Conservation (phyloP, 1,140 invertebrate species). For the Drosophila burlai region DNA sequence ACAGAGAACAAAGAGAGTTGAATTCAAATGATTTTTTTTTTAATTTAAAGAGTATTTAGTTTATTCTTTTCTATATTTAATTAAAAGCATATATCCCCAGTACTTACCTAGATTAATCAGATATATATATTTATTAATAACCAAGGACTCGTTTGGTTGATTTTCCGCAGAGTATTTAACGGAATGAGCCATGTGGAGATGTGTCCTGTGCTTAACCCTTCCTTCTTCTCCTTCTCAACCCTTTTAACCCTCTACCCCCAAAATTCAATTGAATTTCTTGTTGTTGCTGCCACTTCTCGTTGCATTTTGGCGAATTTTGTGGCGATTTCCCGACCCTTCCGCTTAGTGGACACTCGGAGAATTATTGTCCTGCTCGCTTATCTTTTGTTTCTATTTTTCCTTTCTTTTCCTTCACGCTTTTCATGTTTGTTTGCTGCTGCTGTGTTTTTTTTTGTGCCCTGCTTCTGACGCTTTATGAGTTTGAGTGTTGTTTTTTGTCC, state of each 20-base stretch:
- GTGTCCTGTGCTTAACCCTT: background rate
- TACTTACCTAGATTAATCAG: background rate
- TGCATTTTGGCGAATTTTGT: constrained; percentile 29
- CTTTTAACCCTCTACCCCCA: background rate
- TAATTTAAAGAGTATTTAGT: background rate
- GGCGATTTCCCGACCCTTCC: background rate
- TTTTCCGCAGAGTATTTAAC: background rate
- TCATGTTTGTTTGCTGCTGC: constrained; percentile 11
- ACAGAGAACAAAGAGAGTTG: background rate
- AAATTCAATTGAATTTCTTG: constrained; percentile 19
- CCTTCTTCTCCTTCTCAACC: background rate
- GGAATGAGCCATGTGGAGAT: background rate
- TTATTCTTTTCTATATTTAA: background rate
- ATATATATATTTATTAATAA: background rate
- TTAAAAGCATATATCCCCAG: background rate
- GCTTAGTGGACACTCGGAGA: constrained; percentile 10
- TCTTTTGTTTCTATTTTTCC: constrained; percentile 36
- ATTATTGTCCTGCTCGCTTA: constrained; percentile 41
- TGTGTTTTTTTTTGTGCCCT: constrained; percentile 19
- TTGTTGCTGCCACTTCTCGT: constrained; percentile 11
- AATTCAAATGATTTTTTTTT: no score
- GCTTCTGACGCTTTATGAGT: constrained; percentile 48
- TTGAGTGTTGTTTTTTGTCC: constrained; percentile 44
- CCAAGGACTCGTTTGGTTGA: background rate
- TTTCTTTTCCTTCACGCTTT: constrained; percentile 30